phyloP scores from a whole-genome alignment of 2,888 invertebrate genomes.

The Eretmocerus hayati region DNA sequence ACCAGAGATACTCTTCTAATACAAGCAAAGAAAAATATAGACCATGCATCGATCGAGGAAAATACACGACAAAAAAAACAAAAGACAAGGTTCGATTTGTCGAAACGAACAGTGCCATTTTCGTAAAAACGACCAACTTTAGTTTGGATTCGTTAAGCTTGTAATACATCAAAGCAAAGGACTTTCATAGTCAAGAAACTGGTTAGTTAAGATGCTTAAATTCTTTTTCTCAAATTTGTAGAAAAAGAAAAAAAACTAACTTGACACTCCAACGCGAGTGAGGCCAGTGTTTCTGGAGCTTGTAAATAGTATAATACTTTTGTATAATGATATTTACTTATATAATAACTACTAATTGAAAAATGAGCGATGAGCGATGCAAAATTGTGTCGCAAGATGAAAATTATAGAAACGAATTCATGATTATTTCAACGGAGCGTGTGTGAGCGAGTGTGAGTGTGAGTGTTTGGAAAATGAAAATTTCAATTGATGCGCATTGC shows the following conservation, averaged over 20 bases:
- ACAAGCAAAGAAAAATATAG: slow-evolving; percentile 9
- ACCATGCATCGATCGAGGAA: slow-evolving; percentile 7
- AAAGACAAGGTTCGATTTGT: slow-evolving; percentile 21
- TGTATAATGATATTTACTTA: slow-evolving; percentile 31
- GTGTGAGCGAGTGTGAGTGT: slow-evolving; percentile 19
- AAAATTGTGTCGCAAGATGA: slow-evolving; percentile 7
- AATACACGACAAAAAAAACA: slow-evolving; percentile 1
- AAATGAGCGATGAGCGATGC: slow-evolving; percentile 14
- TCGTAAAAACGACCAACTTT: slow-evolving; percentile 24
- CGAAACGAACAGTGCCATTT: slow-evolving; percentile 32
- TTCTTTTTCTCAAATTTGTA: too few relatives aligned
- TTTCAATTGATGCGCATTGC: too few relatives aligned
- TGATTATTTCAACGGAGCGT: slow-evolving; percentile 15
- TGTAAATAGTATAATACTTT: slow-evolving; percentile 34
- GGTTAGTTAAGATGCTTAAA: too few relatives aligned
- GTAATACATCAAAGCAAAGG: too few relatives aligned
- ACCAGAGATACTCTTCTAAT: slow-evolving; percentile 21
- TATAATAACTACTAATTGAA: slow-evolving; percentile 20
- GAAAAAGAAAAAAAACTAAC: too few relatives aligned
- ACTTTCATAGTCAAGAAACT: too few relatives aligned
- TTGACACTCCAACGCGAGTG: slow-evolving; percentile 26
- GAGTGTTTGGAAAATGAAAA: too few relatives aligned
- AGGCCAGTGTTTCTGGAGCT: slow-evolving; percentile 27
- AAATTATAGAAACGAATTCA: slow-evolving; percentile 8
- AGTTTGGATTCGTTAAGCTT: slow-evolving; percentile 19